Evolutionary conservation across 2,888 invertebrate genomes (phyloP), one percentile per base, ranked within the genome.

Genomic region (Drosophila engyochracea): DNA sequence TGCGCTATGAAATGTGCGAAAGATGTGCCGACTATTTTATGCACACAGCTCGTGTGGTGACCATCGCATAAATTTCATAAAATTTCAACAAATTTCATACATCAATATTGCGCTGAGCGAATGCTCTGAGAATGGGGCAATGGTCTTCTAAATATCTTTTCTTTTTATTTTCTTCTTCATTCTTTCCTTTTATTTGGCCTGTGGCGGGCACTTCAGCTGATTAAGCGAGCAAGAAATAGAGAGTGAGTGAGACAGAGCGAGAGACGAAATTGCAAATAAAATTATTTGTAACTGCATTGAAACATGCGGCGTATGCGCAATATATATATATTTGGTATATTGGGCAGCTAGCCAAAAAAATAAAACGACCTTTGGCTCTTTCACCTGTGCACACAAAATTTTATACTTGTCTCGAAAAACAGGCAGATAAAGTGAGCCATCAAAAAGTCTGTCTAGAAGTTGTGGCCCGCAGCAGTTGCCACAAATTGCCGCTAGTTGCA

Each of bases 1-100:
- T 30, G 30, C 28, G 30, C 60, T 76, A 65, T 76, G 63, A 77
- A 75, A 55, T 77, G 63, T 72, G 72, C 72, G 70, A 79, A 89
- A 47, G 22, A 47, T 71, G 66, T 82, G 80, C 73, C 72, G 81
- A 79, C 71, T 79, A 70, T 83, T 84, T 85, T 81, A 83, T 76
- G 79, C 65, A 60, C 70, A 66, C 60, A 78, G 60, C 59, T 81
- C 59, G 70, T 73, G 69, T 70, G 71, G 67, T 74, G 68, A 59
- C 68, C 61, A 79, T 58, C 72, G 79, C 85, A 90, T 85, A 90
- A 90, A 88, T 87, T 89, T 78, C 58, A 70, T 74, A 55, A 85
- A 74, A 89, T 87, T 81, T 76, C 82, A 73, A 74, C 51, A 88
- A 78, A 88, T 88, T 74, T 73, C 85, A 90, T 85, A 66, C 79